Conservation (phyloP, 2,888 invertebrate species). For the Hypercompe scribonia region DNA sequence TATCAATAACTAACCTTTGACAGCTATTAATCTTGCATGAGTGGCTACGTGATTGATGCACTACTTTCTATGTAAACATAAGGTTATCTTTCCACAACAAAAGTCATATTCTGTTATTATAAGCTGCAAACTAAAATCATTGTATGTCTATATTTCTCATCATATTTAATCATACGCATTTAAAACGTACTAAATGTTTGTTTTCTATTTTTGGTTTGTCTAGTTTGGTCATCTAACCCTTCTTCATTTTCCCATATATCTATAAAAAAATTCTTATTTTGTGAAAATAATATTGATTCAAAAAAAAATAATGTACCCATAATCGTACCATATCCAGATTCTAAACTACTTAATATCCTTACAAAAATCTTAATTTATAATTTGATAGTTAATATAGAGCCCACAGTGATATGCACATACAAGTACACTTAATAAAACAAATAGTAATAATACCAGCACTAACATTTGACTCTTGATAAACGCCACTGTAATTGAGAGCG, state of each 20-base stretch:
- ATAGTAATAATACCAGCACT: neutral
- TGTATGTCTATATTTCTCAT: neutral
- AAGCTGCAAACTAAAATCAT: neutral
- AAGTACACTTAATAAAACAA: neutral
- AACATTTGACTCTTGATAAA: neutral
- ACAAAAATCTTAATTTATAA: too few relatives aligned
- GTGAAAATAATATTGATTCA: too few relatives aligned
- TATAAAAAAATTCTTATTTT: too few relatives aligned
- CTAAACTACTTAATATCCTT: too few relatives aligned
- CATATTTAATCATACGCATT: too few relatives aligned
- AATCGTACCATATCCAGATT: too few relatives aligned
- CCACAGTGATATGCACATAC: neutral
- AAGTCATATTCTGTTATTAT: neutral
- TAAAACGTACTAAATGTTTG: too few relatives aligned
- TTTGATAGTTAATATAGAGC: neutral
- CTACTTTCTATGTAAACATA: neutral
- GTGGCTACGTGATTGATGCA: neutral
- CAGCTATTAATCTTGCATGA: neutral
- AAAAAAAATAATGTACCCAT: too few relatives aligned
- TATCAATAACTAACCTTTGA: conserved; percentile 5
- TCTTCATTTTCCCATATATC: too few relatives aligned
- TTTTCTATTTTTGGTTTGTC: too few relatives aligned
- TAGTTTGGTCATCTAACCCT: too few relatives aligned
- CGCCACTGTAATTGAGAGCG: neutral
- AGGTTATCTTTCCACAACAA: neutral